Conservation (phyloP, 2,888 invertebrate genomes). For the Augiades crinisus region DNA sequence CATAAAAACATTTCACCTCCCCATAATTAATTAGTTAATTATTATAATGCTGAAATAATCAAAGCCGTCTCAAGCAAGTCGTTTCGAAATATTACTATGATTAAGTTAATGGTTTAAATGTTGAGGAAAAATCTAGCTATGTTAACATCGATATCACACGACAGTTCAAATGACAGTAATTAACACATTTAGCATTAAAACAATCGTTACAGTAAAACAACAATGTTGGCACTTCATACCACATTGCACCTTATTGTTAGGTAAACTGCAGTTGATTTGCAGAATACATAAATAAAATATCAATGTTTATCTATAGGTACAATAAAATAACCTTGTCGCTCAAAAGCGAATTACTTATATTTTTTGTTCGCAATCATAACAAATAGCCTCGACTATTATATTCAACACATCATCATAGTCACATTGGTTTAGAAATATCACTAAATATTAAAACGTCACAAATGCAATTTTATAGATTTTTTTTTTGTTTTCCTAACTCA, state of each 20-base stretch:
- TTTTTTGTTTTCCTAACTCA: no score
- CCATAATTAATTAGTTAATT: no score
- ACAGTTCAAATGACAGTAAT: background rate
- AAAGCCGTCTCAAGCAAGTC: no score
- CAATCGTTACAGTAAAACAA: background rate
- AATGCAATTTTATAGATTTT: no score
- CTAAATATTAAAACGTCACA: no score
- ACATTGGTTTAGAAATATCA: no score
- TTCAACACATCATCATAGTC: background rate
- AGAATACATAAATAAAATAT: background rate
- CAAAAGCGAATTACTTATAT: background rate
- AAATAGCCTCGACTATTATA: no score
- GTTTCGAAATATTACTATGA: no score
- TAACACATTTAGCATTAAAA: background rate
- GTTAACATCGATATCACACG: background rate
- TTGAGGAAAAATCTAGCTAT: background rate
- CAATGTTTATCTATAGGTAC: background rate
- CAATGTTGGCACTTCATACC: background rate
- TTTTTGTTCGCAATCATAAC: background rate
- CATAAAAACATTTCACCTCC: no score
- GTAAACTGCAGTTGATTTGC: background rate
- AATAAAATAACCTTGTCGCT: background rate
- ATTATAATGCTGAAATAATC: no score
- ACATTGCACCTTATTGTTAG: background rate
- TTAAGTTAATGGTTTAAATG: background rate